Conservation (phyloP, 2,113 vertebrate genomes). For the Muntiacus muntjak region DNA sequence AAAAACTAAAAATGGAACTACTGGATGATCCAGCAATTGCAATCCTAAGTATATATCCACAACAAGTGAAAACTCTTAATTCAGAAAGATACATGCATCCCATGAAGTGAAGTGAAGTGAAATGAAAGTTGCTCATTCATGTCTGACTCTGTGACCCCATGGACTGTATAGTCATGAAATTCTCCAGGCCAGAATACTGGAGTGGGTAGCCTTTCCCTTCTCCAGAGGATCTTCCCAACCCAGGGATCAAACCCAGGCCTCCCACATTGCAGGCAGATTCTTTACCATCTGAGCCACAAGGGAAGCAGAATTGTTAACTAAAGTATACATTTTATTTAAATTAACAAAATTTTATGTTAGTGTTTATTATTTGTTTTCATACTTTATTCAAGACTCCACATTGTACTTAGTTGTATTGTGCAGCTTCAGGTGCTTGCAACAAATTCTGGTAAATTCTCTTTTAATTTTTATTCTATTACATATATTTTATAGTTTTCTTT, state of each 20-base stretch:
- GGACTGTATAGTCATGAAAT: background rate
- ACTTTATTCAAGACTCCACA: background rate
- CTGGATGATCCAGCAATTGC: too few relatives aligned
- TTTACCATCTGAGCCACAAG: background rate
- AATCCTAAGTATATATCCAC: too few relatives aligned
- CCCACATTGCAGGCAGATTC: background rate
- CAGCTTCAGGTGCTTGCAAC: background rate
- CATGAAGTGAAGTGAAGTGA: background rate
- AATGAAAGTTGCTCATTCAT: rapidly evolving
- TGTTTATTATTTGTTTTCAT: background rate
- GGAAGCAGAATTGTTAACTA: background rate
- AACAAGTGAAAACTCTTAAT: background rate
- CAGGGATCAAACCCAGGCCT: background rate
- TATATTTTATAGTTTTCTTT: background rate
- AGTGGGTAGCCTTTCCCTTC: background rate
- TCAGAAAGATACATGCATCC: background rate
- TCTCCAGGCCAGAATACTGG: background rate
- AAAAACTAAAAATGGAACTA: too few relatives aligned
- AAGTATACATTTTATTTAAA: background rate
- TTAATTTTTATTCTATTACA: background rate
- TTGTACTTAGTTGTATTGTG: background rate
- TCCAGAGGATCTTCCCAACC: background rate
- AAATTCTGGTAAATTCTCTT: background rate
- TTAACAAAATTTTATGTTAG: background rate
- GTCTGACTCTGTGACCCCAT: rapidly evolving